Evolutionary conservation across 2,113 vertebrate species (phyloP).

Genomic region (Pholis gunnellus): DNA sequence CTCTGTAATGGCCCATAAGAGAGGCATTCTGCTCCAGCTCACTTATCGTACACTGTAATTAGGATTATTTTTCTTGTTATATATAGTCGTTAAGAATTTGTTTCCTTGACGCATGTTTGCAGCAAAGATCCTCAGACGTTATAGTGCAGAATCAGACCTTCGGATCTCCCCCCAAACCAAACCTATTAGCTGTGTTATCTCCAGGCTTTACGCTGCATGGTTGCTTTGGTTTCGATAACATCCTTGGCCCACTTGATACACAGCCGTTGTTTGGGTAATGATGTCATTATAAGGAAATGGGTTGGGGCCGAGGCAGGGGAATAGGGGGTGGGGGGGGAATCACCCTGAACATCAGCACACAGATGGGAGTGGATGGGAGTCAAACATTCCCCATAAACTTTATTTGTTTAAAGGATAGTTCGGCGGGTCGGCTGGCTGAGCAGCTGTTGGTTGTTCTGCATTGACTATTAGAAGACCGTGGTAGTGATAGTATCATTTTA

Average conservation of each 20-base stretch:
- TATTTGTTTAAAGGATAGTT: slow-evolving; percentile 48
- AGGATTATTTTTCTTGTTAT: slow-evolving; percentile 7
- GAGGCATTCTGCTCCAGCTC: neutral
- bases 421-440: neutral
- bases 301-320: slow-evolving; percentile 24
- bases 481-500: neutral
- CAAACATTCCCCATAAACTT: slow-evolving; percentile 50
- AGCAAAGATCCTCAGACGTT: neutral
- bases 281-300: slow-evolving; percentile 75
- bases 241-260: slow-evolving; percentile 63
- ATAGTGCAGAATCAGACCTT: neutral
- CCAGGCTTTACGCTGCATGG: slow-evolving; percentile 5
- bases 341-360: slow-evolving; percentile 45
- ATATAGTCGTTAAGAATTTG: neutral
- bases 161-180: neutral
- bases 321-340: slow-evolving; percentile 37
- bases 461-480: neutral
- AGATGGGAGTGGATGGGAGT: slow-evolving; percentile 65
- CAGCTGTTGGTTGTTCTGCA: slow-evolving; percentile 39
- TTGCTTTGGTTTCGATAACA: slow-evolving; percentile 63
- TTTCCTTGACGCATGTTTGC: neutral
- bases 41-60: slow-evolving; percentile 15
- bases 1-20: slow-evolving; percentile 22
- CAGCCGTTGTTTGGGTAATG: slow-evolving; percentile 78
- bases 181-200: slow-evolving; percentile 38